Evolutionary conservation across 2,797 vertebrate species (phyloP), one percentile per base, ranked within the genome.

Genomic region (Darevskia mixta): DNA sequence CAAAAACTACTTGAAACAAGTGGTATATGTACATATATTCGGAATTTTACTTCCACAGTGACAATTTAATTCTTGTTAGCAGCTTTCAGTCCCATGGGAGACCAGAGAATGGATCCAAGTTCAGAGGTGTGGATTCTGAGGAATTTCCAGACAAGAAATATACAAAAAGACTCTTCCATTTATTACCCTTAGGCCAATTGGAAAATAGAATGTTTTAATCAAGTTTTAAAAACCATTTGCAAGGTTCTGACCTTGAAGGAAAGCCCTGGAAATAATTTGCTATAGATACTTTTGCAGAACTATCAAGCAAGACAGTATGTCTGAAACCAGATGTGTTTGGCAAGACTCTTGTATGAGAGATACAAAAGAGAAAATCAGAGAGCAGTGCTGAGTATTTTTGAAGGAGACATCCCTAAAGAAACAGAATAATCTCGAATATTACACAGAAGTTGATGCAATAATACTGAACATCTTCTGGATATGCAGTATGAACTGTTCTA

Each of bases 161-260:
- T 20, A 79, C 73, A 83, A 87, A 93, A 85, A 38, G 43, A 32
- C 2, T 85, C 38, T 88, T 72, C 71, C 32, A 45, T 72, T 86
- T n/a, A 79, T 75, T 91, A 79, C 41, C 79, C 88, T 92, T 32
- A 85, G 76, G 80, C 55, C 79, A 85, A 1, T 0, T 92, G 79
- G 58, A 90, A 94, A 93, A 87, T 58, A 0, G 10, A 79, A 89
- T 71, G n/a, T 87, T 92, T 90, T 93, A 92, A 90, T 90, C 35
- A 90, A 27, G 32, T 45, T 92, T 87, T 88, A 86, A 92, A 87
- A 93, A 82, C 29, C 69, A 18, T 86, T 93, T 90, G 10, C 5
- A 91, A 89, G 69, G 8, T 1, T 25, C 58, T 87, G 90, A 91
- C 17, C 8, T 8, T 55, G 91, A 90, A 81, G 3, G 38, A 66